Evolutionary conservation across 2,888 invertebrate species (phyloP), one percentile per base, ranked within the genome.

Genomic region (Slavum lentiscoides): DNA sequence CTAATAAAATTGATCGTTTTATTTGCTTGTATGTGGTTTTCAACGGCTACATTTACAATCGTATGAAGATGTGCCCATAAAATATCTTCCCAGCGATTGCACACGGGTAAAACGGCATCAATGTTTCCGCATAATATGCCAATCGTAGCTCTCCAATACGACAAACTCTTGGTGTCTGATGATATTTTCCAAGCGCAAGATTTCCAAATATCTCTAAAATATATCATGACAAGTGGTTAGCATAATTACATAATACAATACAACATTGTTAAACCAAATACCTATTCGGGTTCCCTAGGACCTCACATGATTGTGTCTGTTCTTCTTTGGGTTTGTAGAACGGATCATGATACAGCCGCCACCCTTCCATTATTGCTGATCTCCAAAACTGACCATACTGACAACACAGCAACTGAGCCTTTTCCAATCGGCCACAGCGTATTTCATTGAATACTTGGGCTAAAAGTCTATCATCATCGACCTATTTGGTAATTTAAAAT

Each of bases 361-460:
- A 97, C 5, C 97, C 97, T 86, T 96, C 93, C 61, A 97, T 87
- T 37, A 94, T 91, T 7, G 95, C 95, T 0, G 96, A 96, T 73
- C 95, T 89, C 97, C 97, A 97, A 2, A 93, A 91, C 86, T 97
- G 96, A 0, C 97, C 97, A 85, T 93, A 93, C 85, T 92, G 92
- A 66, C 92, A 90, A 85, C 96, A 95, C 58, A 96, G 86, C 82
- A 92, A 90, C 85, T 96, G 91, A 2, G 96, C 97, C 86, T 93
- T 92, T 84, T 93, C 92, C 82, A 96, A 89, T 84, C 93, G 92
- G 0, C 97, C 97, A 86, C 94, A 94, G 49, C 97, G 90, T 66
- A 97, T 90, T 88, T 93, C 91, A 19, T 89, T 88, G 85, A 94
- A 94, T 77, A 94, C 88, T 86, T 90, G 89, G 67, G 89, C 88